Base-by-base conservation (phyloP, 2,797 vertebrate genomes). In the Dallia pectoralis region DNA sequence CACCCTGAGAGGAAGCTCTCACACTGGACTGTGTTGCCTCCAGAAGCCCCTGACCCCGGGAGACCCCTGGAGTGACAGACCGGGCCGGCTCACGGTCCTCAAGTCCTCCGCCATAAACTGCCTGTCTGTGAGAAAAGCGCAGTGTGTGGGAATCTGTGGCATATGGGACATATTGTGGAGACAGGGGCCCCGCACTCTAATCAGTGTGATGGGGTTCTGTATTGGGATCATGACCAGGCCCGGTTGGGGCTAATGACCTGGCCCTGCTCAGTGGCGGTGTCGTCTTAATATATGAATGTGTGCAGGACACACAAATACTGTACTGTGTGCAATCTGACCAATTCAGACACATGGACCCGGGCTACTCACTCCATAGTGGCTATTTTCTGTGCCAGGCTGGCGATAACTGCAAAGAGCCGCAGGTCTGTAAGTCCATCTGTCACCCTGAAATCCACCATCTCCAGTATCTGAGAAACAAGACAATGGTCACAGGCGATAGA, bases 401-500 rank as follows among this genome's bases (percentile, higher is more conserved):
- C 95, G 81, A 97, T 93, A 83, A 93, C 95, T 0, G 94, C 95
- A 78, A 96, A 97, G 88, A 98, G 96, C 91, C 93, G 89, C 87
- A 96, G 92, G 93, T 97, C 97, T 90, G 96, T 95, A 71, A 93
- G 94, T 79, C 97, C 96, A 93, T 97, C 96, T 91, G 95, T 96
- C 93, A 97, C 95, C 86, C 92, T 94, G 93, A 96, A 95, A 92
- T 93, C 95, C 92, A 95, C 94, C 93, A 96, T 94, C 93, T 97
- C 93, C 84, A 96, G 91, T 92, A 98, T 96, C 96, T 97, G 84
- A 87, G 85, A 85, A 84, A 72, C 81, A 80, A 85, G 27, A 7
- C 29, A 9, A 44, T 1, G 19, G 67, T 63, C 56, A 75, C 19
- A 19, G 33, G 8, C 0, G 1, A 19, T 64, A 15, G 1, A 22